Conservation (phyloP, 1,140 invertebrate genomes). For the Leptopilina boulardi region DNA sequence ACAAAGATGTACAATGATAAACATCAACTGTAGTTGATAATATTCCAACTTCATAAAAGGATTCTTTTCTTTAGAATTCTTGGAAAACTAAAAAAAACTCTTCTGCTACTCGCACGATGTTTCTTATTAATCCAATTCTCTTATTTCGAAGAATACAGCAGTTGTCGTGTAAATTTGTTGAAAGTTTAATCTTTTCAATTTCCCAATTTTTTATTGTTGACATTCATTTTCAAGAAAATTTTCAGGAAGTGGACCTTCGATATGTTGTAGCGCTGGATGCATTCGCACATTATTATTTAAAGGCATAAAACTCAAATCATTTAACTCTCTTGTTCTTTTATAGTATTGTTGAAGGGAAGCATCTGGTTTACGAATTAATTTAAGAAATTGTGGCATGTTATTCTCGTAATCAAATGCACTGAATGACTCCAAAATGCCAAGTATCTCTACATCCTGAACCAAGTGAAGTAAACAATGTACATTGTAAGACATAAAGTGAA, state of each 20-base stretch:
- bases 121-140: background rate
- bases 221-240: background rate
- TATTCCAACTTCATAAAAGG: background rate
- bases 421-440: slow-evolving; percentile 37
- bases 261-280: background rate
- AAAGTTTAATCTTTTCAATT: background rate
- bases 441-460: slow-evolving; percentile 18
- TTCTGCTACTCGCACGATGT: background rate
- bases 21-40: background rate
- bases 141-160: background rate
- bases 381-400: slow-evolving; percentile 33
- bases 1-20: background rate
- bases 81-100: background rate
- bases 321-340: background rate
- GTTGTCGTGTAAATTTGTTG: background rate
- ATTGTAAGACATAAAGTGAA: slow-evolving; percentile 43
- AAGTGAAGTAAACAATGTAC: slow-evolving; percentile 44
- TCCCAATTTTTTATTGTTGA: background rate
- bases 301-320: background rate
- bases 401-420: slow-evolving; percentile 49
- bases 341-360: background rate
- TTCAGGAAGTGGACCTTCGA: background rate
- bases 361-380: background rate
- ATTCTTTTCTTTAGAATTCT: background rate
- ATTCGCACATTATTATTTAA: background rate